Conservation (phyloP, 2,797 vertebrate species). For the Pagetopsis macropterus region DNA sequence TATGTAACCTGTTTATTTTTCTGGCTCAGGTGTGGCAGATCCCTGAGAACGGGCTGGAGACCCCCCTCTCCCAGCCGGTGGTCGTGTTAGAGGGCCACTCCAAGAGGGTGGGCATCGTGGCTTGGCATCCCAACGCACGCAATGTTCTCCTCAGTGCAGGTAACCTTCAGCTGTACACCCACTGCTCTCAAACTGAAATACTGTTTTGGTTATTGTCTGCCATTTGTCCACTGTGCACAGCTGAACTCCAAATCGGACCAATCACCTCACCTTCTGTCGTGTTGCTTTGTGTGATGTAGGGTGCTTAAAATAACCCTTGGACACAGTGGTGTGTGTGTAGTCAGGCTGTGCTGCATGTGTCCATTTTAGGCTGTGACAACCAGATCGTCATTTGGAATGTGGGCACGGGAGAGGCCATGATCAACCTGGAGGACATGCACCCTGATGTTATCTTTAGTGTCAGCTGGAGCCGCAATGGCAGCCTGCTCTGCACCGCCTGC, state of each 20-base stretch:
- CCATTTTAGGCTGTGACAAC: constrained; percentile 91
- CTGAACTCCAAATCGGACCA: constrained; percentile 57
- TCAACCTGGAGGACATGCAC: constrained; percentile 96
- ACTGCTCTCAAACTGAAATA: background rate
- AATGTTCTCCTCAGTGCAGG: constrained; percentile 98
- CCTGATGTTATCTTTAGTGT: constrained; percentile 96
- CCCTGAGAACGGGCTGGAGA: constrained; percentile 92
- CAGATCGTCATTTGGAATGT: constrained; percentile 97
- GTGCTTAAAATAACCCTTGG: constrained; percentile 56
- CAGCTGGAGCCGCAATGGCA: constrained; percentile 96
- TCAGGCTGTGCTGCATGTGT: constrained; percentile 46
- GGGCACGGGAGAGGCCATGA: constrained; percentile 92
- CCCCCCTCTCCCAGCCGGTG: constrained; percentile 90
- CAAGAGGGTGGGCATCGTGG: constrained; percentile 95
- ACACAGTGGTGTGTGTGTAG: constrained; percentile 24
- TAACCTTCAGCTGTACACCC: constrained; percentile 57
- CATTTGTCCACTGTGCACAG: constrained; percentile 50
- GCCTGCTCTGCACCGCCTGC: constrained; percentile 95
- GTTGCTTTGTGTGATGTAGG: constrained; percentile 39
- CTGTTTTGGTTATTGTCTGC: background rate
- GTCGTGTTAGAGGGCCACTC: constrained; percentile 97
- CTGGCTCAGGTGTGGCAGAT: constrained; percentile 95
- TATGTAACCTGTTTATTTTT: background rate
- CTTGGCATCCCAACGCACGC: constrained; percentile 96
- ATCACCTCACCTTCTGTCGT: constrained; percentile 31